Conservation (phyloP, 2,113 vertebrate species). For the Xiphophorus maculatus region DNA sequence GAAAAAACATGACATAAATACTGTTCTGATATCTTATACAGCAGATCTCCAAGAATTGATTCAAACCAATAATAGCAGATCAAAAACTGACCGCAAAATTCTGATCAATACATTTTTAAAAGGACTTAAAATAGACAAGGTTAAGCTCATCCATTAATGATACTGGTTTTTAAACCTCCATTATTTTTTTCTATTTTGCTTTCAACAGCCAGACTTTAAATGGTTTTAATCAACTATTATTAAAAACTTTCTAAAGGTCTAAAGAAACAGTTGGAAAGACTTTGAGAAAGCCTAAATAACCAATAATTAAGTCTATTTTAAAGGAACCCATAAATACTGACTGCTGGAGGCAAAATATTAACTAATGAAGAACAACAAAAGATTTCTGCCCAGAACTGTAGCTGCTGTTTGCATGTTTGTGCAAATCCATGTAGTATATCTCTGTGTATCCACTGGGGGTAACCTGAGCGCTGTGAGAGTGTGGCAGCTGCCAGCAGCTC, state of each 20-base stretch:
- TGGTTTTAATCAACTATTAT: not conserved
- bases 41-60: not conserved
- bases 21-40: not conserved
- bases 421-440: slow-evolving; percentile 38
- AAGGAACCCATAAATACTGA: not conserved
- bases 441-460: slow-evolving; percentile 57
- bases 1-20: not conserved
- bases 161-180: not conserved
- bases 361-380: not conserved
- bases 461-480: slow-evolving; percentile 76
- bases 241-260: not conserved
- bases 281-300: no score
- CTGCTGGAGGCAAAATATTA: not conserved
- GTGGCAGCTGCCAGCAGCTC: slow-evolving; percentile 68
- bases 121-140: not conserved
- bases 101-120: not conserved
- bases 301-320: not conserved
- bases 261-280: not conserved
- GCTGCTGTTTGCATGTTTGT: slow-evolving; percentile 30
- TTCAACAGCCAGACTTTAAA: not conserved
- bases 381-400: not conserved
- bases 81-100: not conserved
- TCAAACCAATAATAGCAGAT: not conserved
- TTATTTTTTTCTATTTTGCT: not conserved
- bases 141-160: not conserved